Evolutionary conservation across 2,888 invertebrate genomes (phyloP).

Genomic region (Drosophila hamatofila): DNA sequence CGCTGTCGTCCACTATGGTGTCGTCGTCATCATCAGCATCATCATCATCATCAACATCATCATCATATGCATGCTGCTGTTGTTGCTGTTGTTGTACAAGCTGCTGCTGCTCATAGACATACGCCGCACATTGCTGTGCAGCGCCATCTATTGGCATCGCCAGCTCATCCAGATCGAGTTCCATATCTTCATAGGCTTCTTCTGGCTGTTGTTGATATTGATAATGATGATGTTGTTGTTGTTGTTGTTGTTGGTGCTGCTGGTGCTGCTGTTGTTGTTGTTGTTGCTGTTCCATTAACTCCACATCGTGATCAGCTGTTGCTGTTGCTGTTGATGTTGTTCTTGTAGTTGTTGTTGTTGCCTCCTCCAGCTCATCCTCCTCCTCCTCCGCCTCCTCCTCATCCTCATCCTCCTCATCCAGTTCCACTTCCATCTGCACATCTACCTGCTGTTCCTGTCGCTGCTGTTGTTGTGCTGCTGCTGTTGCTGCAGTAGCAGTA

Average conservation of each 20-base stretch:
- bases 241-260: constrained; percentile 10
- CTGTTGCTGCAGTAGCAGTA: neutral
- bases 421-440: constrained; percentile 29
- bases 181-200: constrained; percentile 26
- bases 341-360: constrained; percentile 2
- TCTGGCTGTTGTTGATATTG: constrained; percentile 1
- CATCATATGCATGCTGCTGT: neutral
- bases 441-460: constrained; percentile 19
- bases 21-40: constrained; percentile 60
- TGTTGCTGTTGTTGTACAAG: neutral
- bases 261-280: constrained; percentile 22
- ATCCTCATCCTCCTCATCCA: constrained; percentile 30
- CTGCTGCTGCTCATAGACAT: constrained; percentile 11
- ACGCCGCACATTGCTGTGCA: constrained; percentile 1
- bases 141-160: constrained; percentile 4
- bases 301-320: constrained; percentile 19
- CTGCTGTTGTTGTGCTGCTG: constrained; percentile 1
- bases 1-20: constrained; percentile 71
- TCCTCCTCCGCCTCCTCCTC: constrained; percentile 28
- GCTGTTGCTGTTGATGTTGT: constrained; percentile 22
- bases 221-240: constrained; percentile 15
- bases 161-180: constrained; percentile 24
- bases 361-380: neutral
- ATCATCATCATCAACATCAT: constrained; percentile 19
- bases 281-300: constrained; percentile 10